These are phyloP conservation scores for Drosophila neonasuta DNA, from an alignment of 2,888 invertebrate species.

Conservation along the genomic window DNA sequence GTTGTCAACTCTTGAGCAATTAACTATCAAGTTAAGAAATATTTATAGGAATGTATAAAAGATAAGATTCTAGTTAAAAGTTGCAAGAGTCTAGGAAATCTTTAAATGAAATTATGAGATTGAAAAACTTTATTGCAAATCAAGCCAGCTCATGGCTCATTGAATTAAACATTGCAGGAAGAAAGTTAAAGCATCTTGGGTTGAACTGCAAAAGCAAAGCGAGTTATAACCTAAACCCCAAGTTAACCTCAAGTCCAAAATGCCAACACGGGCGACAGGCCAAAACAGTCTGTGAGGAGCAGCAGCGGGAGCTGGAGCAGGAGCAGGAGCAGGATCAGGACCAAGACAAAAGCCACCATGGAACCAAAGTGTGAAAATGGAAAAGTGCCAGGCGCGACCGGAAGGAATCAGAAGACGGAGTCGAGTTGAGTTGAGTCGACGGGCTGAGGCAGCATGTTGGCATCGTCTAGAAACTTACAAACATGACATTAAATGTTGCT, in stretches of 20 bases:
- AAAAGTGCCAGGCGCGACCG: constrained; percentile 48
- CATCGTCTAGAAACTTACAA: constrained; percentile 73
- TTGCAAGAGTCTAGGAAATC: not conserved
- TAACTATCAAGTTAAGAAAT: constrained; percentile 12
- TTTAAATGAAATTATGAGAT: not conserved
- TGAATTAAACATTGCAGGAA: constrained; percentile 28
- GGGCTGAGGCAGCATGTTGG: constrained; percentile 64
- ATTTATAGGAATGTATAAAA: no score
- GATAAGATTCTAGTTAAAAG: no score
- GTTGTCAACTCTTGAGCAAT: constrained; percentile 45
- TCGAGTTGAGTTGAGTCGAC: constrained; percentile 19
- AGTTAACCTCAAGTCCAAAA: constrained; percentile 29
- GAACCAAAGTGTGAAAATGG: constrained; percentile 47
- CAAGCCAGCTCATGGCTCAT: constrained; percentile 26
- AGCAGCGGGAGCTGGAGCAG: not conserved
- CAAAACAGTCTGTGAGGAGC: constrained; percentile 1
- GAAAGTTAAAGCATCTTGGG: constrained; percentile 31
- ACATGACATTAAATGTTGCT: constrained; percentile 74
- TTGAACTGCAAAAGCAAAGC: constrained; percentile 21
- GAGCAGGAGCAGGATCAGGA: not conserved
- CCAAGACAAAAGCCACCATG: constrained; percentile 5
- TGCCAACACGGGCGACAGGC: constrained; percentile 21
- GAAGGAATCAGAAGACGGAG: constrained; percentile 53
- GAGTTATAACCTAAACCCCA: constrained; percentile 33
- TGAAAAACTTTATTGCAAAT: constrained; percentile 7